Base-by-base conservation (phyloP, 2,797 vertebrate species). In the Enteromius anoplus region DNA sequence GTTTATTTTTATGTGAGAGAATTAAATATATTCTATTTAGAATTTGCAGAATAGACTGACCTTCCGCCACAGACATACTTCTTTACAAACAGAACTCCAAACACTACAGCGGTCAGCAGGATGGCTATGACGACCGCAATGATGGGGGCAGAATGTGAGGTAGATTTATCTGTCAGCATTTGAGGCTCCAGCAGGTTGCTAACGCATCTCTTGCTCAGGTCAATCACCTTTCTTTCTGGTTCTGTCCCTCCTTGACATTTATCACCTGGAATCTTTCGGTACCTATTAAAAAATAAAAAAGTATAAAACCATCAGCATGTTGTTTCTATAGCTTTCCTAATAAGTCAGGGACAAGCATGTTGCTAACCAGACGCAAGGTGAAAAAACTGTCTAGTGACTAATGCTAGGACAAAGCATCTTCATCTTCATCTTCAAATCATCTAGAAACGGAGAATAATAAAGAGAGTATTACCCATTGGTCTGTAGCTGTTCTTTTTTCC, bases 221-320 rank as follows among this genome's bases (percentile, higher is more conserved):
- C 96, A 0, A 93, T 96, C 89, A 94, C 94, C 89, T 94, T 91
- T 42, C 97, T 92, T 66, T 88, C 81, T 0, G 95, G 96, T 82
- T 90, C 93, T 42, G 88, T 17, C 4, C 98, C 97, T 10, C 95
- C 96, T 8, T 92, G 90, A 90, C 98, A 99, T 89, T 94, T 96
- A 88, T 99, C 98, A 83, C 98, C 97, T 0, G 97, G 97, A 91
- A 99, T 98, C 88, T 97, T 98, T 86, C 98, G 95, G 77, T 98
- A 99, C 65, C 98, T 99, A 91, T 23, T 65, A 34, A 65, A 51
- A 14, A 19, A 51, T 2, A 26, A 26, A 19, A 6, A 34, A 34
- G 3, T 29, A 17, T 45, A 8, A 77, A 37, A 37, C 34, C 9
- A 55, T 55, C 19, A 1, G 11, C 29, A 55, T n/a, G 71, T 53